A percentile compares a stretch with the other conserved stretches of the same genome.
These are phyloP conservation scores for Centruroides sculpturatus DNA, from an alignment of 1,140 invertebrate genomes.

Conservation along the genomic window DNA sequence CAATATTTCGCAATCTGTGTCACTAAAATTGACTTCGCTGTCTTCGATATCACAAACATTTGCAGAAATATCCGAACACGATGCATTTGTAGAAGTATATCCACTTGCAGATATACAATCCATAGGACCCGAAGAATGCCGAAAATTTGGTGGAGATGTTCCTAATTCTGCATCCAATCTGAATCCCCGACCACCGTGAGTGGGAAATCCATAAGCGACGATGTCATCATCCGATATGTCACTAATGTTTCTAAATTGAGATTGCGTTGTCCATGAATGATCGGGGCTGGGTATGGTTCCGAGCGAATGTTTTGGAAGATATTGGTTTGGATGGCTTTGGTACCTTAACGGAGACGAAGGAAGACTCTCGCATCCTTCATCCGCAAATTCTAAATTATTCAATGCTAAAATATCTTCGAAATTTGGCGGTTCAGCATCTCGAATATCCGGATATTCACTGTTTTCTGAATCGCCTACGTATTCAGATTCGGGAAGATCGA, in stretches of 20 bases:
- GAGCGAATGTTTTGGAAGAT: slow-evolving; percentile 43
- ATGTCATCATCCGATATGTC: slow-evolving; percentile 20
- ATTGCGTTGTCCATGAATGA: slow-evolving; percentile 11
- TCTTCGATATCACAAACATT: slow-evolving; percentile 80
- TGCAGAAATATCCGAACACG: slow-evolving; percentile 60
- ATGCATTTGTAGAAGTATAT: slow-evolving; percentile 43
- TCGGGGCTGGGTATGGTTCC: slow-evolving; percentile 10
- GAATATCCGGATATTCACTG: slow-evolving; percentile 41
- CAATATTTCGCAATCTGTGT: slow-evolving; percentile 65
- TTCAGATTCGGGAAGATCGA: slow-evolving; percentile 39
- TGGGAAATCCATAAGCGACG: slow-evolving; percentile 17
- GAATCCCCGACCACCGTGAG: slow-evolving; percentile 11
- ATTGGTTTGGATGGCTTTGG: slow-evolving; percentile 65
- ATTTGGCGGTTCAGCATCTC: slow-evolving; percentile 41
- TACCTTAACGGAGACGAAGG: slow-evolving; percentile 46
- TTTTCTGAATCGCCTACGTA: slow-evolving; percentile 49
- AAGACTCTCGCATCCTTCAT: slow-evolving; percentile 30
- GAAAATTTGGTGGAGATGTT: too few species aligned
- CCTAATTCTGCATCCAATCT: slow-evolving; percentile 9
- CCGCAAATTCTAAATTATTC: slow-evolving; percentile 25
- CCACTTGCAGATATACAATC: slow-evolving; percentile 57
- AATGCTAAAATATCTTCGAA: slow-evolving; percentile 27
- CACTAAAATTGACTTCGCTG: slow-evolving; percentile 57
- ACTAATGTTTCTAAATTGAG: slow-evolving; percentile 18
- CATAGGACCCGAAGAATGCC: slow-evolving; percentile 24